Base-by-base conservation (phyloP, 2,888 invertebrate species). In the Lasioglossum figueresi region DNA sequence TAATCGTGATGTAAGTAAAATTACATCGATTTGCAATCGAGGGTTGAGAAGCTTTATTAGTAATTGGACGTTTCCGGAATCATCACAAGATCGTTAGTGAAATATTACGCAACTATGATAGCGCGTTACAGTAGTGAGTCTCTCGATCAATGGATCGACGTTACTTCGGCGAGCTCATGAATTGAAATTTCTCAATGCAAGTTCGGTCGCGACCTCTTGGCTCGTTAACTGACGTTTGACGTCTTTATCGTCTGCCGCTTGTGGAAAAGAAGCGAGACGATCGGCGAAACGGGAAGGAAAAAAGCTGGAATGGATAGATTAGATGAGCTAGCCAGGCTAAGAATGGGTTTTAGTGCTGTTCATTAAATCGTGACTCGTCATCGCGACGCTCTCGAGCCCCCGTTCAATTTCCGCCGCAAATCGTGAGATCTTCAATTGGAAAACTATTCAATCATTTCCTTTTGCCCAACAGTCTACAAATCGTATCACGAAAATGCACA, bases 161-260 rank as follows among this genome's bases (percentile, higher is more conserved):
- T 63, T 73, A 78, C 56, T 63, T 70, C 59, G 56, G n/a, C 84
- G 66, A 81, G 56, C 72, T 80, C 63, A 83, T 82, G 89, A 88
- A 90, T 90, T 90, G 90, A 90, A 90, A 90, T 86, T 90, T 90
- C 90, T 90, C 84, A 88, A 90, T 85, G 89, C 83, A 82, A 79
- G 79, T 75, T 78, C 73, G 83, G 83, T 82, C 82, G 63, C 85
- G 88, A 90, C 86, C 88, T 79, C 83, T 76, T 76, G 43, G 88
- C 74, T 82, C 73, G 73, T 74, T 80, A 76, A 77, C 73, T 85
- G 88, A 90, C 90, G 90, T 89, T 84, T 80, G 86, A 86, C 68
- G 77, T 76, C 77, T 83, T 90, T 90, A 90, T 90, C 90, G 76
- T 76, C 70, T 37, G 71, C 74, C 34, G 82, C 70, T 80, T 68